A percentile compares a stretch with the other conserved stretches of the same genome.
These are phyloP conservation scores for Furcula furcula DNA, from an alignment of 2,888 invertebrate genomes.

Conservation along the genomic window DNA sequence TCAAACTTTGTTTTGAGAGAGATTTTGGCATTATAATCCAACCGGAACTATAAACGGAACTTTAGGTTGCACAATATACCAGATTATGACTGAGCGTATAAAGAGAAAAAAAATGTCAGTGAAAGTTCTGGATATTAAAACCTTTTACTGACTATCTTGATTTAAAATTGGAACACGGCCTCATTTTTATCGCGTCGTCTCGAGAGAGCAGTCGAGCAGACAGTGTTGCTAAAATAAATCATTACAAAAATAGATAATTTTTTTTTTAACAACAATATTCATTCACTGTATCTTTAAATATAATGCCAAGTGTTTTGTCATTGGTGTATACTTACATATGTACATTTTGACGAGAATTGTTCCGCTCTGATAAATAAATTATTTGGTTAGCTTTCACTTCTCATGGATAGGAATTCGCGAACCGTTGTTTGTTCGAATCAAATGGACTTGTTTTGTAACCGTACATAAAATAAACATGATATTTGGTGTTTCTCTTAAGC, in stretches of 20 bases:
- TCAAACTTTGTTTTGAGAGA: slow-evolving; percentile 12
- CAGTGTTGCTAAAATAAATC: slow-evolving; percentile 59
- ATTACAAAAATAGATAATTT: slow-evolving; percentile 56
- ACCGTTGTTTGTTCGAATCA: slow-evolving; percentile 32
- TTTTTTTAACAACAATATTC: slow-evolving; percentile 32
- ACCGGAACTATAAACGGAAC: slow-evolving; percentile 42
- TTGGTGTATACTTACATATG: slow-evolving; percentile 33
- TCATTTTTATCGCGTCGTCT: slow-evolving; percentile 64
- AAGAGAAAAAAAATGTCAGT: slow-evolving; percentile 38
- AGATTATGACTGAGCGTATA: slow-evolving; percentile 10
- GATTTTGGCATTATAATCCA: slow-evolving; percentile 20
- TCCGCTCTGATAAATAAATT: slow-evolving; percentile 66
- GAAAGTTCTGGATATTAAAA: slow-evolving; percentile 58
- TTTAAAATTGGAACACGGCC: slow-evolving; percentile 76
- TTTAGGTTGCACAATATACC: slow-evolving; percentile 19
- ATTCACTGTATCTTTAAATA: slow-evolving; percentile 30
- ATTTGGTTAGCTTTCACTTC: slow-evolving; percentile 70
- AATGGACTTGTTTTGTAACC: slow-evolving; percentile 43
- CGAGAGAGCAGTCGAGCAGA: slow-evolving; percentile 52
- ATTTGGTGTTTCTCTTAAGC: slow-evolving; percentile 12
- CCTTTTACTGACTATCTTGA: slow-evolving; percentile 58
- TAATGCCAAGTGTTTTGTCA: slow-evolving; percentile 33
- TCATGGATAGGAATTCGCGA: slow-evolving; percentile 54
- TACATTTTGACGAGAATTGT: slow-evolving; percentile 39
- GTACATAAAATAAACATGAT: slow-evolving; percentile 36